These are phyloP conservation scores for Pseudanteris insignis DNA, from an alignment of 2,888 invertebrate species.

Conservation along the genomic window DNA sequence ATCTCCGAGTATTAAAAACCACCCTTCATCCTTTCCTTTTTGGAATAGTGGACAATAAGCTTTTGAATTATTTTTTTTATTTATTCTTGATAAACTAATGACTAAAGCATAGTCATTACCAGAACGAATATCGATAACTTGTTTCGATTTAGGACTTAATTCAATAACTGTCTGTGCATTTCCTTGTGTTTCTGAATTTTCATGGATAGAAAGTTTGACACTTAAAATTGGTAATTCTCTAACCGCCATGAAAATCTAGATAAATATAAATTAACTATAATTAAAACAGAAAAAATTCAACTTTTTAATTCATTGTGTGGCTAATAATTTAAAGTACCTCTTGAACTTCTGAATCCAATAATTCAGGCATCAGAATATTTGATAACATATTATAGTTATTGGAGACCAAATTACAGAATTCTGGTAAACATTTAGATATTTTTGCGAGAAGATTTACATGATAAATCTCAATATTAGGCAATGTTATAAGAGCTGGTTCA, in stretches of 20 bases:
- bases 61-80: slow-evolving; percentile 69
- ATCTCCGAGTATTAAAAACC: slow-evolving; percentile 89
- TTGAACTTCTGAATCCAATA: slow-evolving; percentile 76
- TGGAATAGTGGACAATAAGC: slow-evolving; percentile 88
- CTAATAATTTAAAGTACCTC: too few species aligned
- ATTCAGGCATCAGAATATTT: slow-evolving; percentile 72
- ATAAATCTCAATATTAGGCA: slow-evolving; percentile 79
- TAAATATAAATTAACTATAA: neutral
- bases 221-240: slow-evolving; percentile 60
- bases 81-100: slow-evolving; percentile 70
- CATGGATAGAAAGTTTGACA: slow-evolving; percentile 54
- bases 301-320: too few species aligned
- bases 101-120: slow-evolving; percentile 75
- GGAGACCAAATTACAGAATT: slow-evolving; percentile 69
- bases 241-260: slow-evolving; percentile 59
- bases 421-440: slow-evolving; percentile 68
- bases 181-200: slow-evolving; percentile 31
- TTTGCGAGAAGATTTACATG: slow-evolving; percentile 71
- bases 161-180: slow-evolving; percentile 39
- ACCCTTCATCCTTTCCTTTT: slow-evolving; percentile 94
- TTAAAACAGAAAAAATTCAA: too few species aligned
- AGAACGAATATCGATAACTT: slow-evolving; percentile 49
- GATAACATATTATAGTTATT: slow-evolving; percentile 73
- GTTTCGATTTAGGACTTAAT: slow-evolving; percentile 34
- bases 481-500: slow-evolving; percentile 77